Evolutionary conservation across 2,113 vertebrate genomes (phyloP), one percentile per base, ranked within the genome.

Genomic region (Prunella himalayana): DNA sequence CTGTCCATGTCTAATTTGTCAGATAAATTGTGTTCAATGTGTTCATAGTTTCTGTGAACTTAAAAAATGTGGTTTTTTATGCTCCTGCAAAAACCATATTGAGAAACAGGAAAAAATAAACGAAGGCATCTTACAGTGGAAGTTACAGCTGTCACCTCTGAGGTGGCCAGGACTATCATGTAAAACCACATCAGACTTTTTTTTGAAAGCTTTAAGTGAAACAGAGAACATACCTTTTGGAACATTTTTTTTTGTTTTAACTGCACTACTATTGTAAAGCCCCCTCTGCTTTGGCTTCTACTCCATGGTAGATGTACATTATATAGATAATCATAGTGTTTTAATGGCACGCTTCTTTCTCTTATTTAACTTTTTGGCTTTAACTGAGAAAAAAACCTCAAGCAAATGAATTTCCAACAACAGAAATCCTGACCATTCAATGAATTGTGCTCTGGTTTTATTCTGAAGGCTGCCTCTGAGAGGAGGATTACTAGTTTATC

Each of bases 31-130:
- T 76, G 68, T 92, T 30, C 22, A 68, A 24, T 68, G 24, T 94
- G 63, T 64, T 97, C 75, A 90, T 30, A 92, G 79, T 73, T 96
- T 94, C 81, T 95, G 88, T 94, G 83, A 96, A 95, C 89, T 95
- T 95, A 91, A 92, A 95, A 97, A 95, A 95, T 77, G 49, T 96
- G 66, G 72, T 49, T 95, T 96, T 96, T 96, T 95, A 93, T 97
- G 91, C 90, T 51, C 78, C 81, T 61, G 76, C 86, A 97, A 97
- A 97, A 97, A 69, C 51, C 63, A 94, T 78, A 86, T 60, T 97
- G 88, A 95, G 92, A 97, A 94, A 95, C 18, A 95, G 86, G n/a
- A 35, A 95, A 92, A 97, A 96, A 95, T 81, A 96, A 96, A 97
- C 85, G 21, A 97, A 97, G 76, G 79, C 49, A 82, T 97, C 77